Evolutionary conservation across 2,113 vertebrate genomes (phyloP).

Genomic region (Mirounga angustirostris): DNA sequence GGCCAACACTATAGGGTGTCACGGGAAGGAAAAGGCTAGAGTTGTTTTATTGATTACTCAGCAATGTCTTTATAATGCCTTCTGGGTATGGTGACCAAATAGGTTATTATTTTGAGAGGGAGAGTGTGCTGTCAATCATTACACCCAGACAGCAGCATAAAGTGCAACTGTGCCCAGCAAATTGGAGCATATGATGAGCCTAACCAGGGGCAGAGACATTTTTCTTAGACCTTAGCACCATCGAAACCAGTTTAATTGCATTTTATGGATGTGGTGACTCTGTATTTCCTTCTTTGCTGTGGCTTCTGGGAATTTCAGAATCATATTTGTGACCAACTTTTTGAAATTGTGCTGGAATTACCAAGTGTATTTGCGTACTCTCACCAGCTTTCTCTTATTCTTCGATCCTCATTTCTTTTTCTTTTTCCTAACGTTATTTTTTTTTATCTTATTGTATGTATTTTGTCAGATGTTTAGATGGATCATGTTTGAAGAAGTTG

Average conservation of each 20-base stretch:
- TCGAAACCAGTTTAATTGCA: not conserved
- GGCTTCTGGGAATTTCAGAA: not conserved
- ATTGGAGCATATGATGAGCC: not conserved
- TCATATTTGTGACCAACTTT: not conserved
- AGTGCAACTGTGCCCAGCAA: not conserved
- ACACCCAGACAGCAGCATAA: not conserved
- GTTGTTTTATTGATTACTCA: not conserved
- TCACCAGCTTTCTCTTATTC: not conserved
- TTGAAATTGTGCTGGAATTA: not conserved
- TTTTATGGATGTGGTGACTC: not conserved
- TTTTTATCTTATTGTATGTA: not conserved
- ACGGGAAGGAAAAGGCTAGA: not conserved
- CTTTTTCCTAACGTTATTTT: not conserved
- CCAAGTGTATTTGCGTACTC: not conserved
- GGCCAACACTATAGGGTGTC: fast-evolving
- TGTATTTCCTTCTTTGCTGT: not conserved
- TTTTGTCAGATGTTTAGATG: not conserved
- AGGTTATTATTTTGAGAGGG: not conserved
- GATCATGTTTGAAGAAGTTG: not conserved
- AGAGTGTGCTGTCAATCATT: not conserved
- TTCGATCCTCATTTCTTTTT: not conserved
- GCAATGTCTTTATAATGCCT: not conserved
- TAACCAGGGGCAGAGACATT: not conserved
- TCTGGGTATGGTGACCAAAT: not conserved
- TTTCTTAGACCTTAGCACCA: not conserved